These are phyloP conservation scores for Lutjanus erythropterus DNA, from an alignment of 2,113 vertebrate genomes.

Conservation along the genomic window DNA sequence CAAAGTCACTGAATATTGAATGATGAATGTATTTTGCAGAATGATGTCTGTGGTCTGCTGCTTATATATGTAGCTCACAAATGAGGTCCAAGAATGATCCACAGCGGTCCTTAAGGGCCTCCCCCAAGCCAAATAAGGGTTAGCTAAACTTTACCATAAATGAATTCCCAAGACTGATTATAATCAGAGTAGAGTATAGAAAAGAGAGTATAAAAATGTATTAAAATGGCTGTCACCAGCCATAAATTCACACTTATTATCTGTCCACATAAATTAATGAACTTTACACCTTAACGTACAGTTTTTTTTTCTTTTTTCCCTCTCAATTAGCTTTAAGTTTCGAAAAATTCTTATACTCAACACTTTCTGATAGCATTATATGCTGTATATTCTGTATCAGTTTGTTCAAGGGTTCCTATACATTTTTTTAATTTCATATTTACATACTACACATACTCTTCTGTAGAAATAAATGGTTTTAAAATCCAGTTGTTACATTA, in stretches of 20 bases:
- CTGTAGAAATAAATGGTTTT: no score
- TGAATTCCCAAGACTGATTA: conserved; percentile 7
- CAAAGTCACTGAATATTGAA: conserved; percentile 57
- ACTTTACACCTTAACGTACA: not conserved
- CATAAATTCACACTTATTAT: not conserved
- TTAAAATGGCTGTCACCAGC: not conserved
- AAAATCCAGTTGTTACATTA: no score
- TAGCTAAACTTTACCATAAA: not conserved
- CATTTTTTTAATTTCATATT: no score
- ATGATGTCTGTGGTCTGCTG: conserved; percentile 26
- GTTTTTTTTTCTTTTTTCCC: not conserved
- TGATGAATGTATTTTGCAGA: conserved; percentile 52
- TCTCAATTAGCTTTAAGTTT: not conserved
- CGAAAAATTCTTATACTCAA: not conserved
- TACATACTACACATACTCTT: no score
- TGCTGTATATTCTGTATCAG: not conserved
- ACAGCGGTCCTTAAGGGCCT: not conserved
- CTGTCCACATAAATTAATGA: not conserved
- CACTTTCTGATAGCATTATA: not conserved
- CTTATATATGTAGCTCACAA: conserved; percentile 30
- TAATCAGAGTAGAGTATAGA: not conserved
- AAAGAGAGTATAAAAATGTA: not conserved
- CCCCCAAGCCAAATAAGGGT: conserved; percentile 16
- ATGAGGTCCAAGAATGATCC: conserved; percentile 24
- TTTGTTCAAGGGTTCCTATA: no score